Evolutionary conservation across 2,888 invertebrate genomes (phyloP), one percentile per base, ranked within the genome.

Genomic region (Melolontha melolontha): DNA sequence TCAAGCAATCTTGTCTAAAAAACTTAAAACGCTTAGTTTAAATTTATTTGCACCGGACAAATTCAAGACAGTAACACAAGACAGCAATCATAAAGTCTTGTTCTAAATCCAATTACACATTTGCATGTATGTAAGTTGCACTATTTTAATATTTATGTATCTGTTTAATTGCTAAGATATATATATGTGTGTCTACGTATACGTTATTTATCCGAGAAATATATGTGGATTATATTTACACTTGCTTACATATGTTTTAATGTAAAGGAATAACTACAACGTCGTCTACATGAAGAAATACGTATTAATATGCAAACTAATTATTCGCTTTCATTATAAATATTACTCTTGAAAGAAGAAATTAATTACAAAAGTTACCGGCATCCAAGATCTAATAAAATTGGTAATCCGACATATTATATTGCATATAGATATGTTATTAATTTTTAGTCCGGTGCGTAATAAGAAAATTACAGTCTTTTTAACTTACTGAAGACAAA

Each of bases 231-330:
- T 47, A 10, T 47, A 10, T 47, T 47, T 47, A 16, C 47, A 14
- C 47, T 22, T 50, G n/a, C 17, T 22, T 50, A 17, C 11, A 50
- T 22, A 50, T 22, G n/a, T 50, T 27, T 4, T 50, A 11, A 50
- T 11, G 16, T 50, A 50, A 27, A 27, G 11, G 6, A 11, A 50
- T 50, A 22, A 17, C 50, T 6, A 50, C 17, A 4, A 50, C 16
- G 16, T 17, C 51, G 51, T 29, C 27, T 10, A 41, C 51, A 47
- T 66, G 57, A 66, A 66, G 66, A 41, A 57, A 50, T 57, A 49
- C 17, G 47, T 66, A 66, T 66, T 66, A 50, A 50, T 66, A 66
- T 66, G 66, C 55, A 66, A 66, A 66, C 59, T 66, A 66, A 66
- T 66, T 66, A 59, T 57, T 66, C 47, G 57, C 40, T 34, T 57